Base-by-base conservation (phyloP, 2,113 vertebrate genomes). In the Anhinga anhinga region DNA sequence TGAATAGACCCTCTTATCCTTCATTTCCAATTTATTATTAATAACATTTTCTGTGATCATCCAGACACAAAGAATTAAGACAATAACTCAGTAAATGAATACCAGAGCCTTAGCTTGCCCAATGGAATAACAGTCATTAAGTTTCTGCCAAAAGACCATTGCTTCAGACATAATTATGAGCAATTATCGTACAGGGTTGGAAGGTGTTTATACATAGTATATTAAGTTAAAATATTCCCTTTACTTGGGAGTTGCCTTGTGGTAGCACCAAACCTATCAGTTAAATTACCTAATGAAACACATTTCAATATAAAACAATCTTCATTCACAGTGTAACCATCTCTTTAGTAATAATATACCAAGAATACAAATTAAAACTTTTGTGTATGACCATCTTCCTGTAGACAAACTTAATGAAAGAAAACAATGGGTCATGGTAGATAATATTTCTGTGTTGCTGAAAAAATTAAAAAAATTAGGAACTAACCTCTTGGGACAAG, bases 11-110 rank as follows among this genome's bases (percentile, higher is more conserved):
- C 34, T 81, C 34, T 91, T 81, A 95, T 73, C 49, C 67, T 96
- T 92, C 56, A 65, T 90, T 85, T 80, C 87, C 44, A 89, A 82
- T 95, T 73, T 97, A 78, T 93, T 96, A 96, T 96, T 97, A 95
- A 96, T 94, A 81, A 80, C 21, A 47, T 95, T 96, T 56, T 83
- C 87, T 86, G 63, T 90, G 73, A 96, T 93, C 56, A 93, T 47
- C 80, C 85, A 92, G 93, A 78, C 47, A 90, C 76, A 97, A 93
- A 83, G 72, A 97, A 96, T 97, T 67, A 80, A 90, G 72, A 87
- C 56, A 83, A 59, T 92, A 80, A 86, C 50, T 95, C 83, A 93
- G 50, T 86, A 87, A 90, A 50, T 58, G 70, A 92, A 77, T 76
- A 94, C 50, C 56, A 83, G 66, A 85, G 83, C 69, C 67, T 86